Evolutionary conservation across 2,797 vertebrate species (phyloP), one percentile per base, ranked within the genome.

Genomic region (Adelosebastes latens): DNA sequence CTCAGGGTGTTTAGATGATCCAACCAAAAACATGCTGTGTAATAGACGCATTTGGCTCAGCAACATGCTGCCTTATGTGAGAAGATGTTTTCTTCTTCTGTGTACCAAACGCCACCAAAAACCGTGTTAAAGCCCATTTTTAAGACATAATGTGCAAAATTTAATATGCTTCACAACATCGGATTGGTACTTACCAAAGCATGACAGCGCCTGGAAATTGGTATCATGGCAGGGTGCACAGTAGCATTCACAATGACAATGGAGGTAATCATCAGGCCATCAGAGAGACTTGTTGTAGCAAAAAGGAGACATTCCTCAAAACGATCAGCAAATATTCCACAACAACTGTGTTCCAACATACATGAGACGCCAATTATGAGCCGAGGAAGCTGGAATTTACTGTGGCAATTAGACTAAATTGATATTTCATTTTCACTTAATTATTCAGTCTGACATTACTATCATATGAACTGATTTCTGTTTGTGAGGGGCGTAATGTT

Each of bases 221-320:
- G 62, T 80, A 69, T 85, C 78, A 75, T 82, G 86, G 83, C 82
- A 82, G 65, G 77, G 56, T 77, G 87, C 84, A 78, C 71, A 72
- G 81, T 62, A 83, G 77, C 72, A 72, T 83, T 85, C 75, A 53
- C 68, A 55, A 32, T 78, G 82, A 85, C 88, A 89, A 77, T 76
- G 72, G 75, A 79, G 68, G 79, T 66, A 77, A 88, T 88, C 79
- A 91, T 72, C 62, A 77, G 79, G 58, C 75, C 70, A 85, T 88
- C 82, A 82, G 65, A 85, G 72, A 62, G 67, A 72, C 32, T 81
- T 68, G 73, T 70, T 73, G 59, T 22, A 27, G 53, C 9, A 71
- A 77, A 80, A 75, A 84, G 9, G 39, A 77, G 16, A 74, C 18
- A 31, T 63, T 71, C 11, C 39, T 55, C 34, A 49, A 75, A 84